A percentile compares a stretch with the other conserved stretches of the same genome.
These are phyloP conservation scores for Hiodon alosoides DNA, from an alignment of 2,113 vertebrate genomes.

Conservation along the genomic window DNA sequence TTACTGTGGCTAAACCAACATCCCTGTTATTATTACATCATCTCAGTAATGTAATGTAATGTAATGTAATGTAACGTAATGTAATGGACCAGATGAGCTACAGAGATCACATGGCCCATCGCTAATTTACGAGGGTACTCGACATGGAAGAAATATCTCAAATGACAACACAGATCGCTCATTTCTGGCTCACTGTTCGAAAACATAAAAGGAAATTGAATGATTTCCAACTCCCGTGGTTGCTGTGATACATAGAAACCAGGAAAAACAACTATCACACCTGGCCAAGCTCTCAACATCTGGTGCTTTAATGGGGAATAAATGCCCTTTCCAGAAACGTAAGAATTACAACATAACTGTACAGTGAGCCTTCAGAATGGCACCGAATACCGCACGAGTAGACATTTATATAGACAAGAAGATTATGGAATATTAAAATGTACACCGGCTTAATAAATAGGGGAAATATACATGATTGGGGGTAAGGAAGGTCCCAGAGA, in stretches of 20 bases:
- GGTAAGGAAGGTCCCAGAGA: slow-evolving; percentile 52
- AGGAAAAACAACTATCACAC: background rate
- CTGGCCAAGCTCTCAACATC: slow-evolving; percentile 22
- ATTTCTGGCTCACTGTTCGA: no score
- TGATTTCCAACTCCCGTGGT: background rate
- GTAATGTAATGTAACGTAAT: no score
- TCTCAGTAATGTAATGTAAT: no score
- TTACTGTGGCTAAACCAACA: no score
- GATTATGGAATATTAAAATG: slow-evolving; percentile 42
- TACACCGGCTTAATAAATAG: slow-evolving; percentile 53
- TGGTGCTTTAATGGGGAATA: slow-evolving; percentile 56
- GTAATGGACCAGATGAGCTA: background rate
- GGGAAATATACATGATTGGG: slow-evolving; percentile 40
- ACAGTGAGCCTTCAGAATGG: slow-evolving; percentile 34
- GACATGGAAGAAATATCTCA: no score
- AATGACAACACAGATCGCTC: no score
- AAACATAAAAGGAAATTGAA: background rate
- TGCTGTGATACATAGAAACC: background rate
- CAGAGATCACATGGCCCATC: background rate
- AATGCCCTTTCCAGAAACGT: slow-evolving; percentile 41
- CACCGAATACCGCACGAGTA: slow-evolving; percentile 34
- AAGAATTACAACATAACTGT: slow-evolving; percentile 38
- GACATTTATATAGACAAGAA: slow-evolving; percentile 42
- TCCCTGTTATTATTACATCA: no score
- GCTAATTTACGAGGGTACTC: no score